Evolutionary conservation across 1,140 invertebrate species (phyloP).

Genomic region (Plodia interpunctella): DNA sequence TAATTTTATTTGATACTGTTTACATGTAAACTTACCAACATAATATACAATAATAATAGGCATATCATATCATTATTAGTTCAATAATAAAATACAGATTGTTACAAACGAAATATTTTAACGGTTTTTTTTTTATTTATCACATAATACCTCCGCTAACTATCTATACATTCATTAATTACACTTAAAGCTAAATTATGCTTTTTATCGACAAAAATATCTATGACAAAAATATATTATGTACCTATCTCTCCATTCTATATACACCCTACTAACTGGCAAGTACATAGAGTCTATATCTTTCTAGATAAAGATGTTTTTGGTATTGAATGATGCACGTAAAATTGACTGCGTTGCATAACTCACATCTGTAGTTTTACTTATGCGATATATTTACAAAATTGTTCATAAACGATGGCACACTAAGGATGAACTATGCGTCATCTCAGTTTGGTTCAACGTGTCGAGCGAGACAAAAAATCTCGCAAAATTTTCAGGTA

Average conservation of each 20-base stretch:
- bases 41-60: conserved; percentile 32
- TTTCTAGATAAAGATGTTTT: conserved; percentile 21
- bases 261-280: conserved; percentile 38
- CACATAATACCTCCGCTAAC: conserved; percentile 55
- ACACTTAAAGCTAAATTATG: conserved; percentile 69
- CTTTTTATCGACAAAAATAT: conserved; percentile 65
- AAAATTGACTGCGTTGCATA: conserved; percentile 59
- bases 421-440: conserved; percentile 21
- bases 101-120: conserved; percentile 52
- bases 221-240: conserved; percentile 53
- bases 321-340: conserved; percentile 35
- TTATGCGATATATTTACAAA: conserved; percentile 33
- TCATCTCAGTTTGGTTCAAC: neutral
- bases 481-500: conserved; percentile 19
- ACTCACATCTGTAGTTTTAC: conserved; percentile 31
- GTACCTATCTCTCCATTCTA: conserved; percentile 32
- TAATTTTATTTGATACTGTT: conserved; percentile 39
- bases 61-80: conserved; percentile 28
- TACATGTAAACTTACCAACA: conserved; percentile 46
- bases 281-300: conserved; percentile 26
- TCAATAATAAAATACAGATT: conserved; percentile 37
- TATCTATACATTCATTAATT: conserved; percentile 40
- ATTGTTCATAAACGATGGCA: conserved; percentile 59
- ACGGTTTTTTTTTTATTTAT: conserved; percentile 44
- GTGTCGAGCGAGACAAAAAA: conserved; percentile 22